Base-by-base conservation (phyloP, 1,140 invertebrate species). In the Gonatopus flavifemur region DNA sequence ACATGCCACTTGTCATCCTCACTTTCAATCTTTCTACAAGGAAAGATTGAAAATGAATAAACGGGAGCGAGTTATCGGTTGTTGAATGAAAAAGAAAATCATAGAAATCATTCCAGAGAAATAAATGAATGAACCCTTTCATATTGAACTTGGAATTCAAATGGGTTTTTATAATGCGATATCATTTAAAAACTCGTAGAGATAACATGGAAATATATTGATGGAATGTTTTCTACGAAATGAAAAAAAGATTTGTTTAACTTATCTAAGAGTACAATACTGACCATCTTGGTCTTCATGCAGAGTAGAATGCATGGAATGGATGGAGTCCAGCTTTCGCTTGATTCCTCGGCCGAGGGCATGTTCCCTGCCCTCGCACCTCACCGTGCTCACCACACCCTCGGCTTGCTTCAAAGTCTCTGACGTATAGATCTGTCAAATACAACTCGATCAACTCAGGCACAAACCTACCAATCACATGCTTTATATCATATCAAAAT, bases 251-350 rank as follows among this genome's bases (percentile, higher is more conserved):
- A 21, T 52, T 61, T 43, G 52, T 67, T 66, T 63, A 66, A 64
- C 38, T n/a, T n/a, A 15, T 57, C 56, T 74, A 70, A 68, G 30
- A 66, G 67, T 70, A 74, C 66, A 67, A 76, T 78, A 78, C 76
- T 78, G 74, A 78, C 76, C 76, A 77, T 77, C 72, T 66, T 78
- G 74, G 76, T 78, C 74, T 77, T 77, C 76, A 77, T 77, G 76
- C 76, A 77, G 74, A 53, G 74, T 77, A 62, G 76, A 76, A 74
- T 78, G 74, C 76, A 78, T 77, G 71, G 72, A 72, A 66, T 77
- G 74, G 69, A 78, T 76, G 69, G 76, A 76, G 70, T 74, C 74
- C 74, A 78, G 74, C 69, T 78, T 78, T 71, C 76, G 76, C 70
- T 78, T 78, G 70, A 77, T 78, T 69, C 74, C 76, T 57, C 71